Evolutionary conservation across 2,888 invertebrate genomes (phyloP).

Genomic region (Allygus modestus): DNA sequence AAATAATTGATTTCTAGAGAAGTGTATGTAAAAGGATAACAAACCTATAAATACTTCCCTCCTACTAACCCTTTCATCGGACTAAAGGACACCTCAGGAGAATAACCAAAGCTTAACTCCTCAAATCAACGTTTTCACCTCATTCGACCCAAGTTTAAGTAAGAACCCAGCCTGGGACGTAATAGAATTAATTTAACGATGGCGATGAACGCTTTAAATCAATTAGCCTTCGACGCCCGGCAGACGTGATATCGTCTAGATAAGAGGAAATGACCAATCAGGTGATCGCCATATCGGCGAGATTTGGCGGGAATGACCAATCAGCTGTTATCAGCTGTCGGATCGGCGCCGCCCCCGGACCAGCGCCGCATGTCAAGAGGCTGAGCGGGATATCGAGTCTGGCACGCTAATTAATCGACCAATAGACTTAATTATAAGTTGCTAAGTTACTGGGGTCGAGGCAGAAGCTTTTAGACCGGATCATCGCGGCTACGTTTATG

Average conservation of each 20-base stretch:
- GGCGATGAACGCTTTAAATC: conserved; percentile 36
- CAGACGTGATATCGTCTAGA: conserved; percentile 4
- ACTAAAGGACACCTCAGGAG: no score
- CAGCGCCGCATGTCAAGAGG: not conserved
- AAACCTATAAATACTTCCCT: no score
- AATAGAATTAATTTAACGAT: conserved; percentile 37
- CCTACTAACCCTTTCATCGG: no score
- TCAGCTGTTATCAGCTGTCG: conserved; percentile 33
- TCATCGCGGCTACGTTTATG: no score
- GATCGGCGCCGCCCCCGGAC: not conserved
- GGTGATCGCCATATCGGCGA: conserved; percentile 11
- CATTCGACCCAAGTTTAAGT: not conserved
- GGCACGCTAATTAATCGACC: conserved; percentile 7
- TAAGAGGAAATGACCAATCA: conserved; percentile 5
- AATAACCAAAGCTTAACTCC: no score
- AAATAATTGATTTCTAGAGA: no score
- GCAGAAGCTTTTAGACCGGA: not conserved
- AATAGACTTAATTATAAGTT: conserved; percentile 33
- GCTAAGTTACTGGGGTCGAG: not conserved
- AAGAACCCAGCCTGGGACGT: not conserved
- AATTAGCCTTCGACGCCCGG: conserved; percentile 19
- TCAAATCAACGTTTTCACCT: not conserved
- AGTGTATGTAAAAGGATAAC: no score
- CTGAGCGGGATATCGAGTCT: not conserved
- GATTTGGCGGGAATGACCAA: conserved; percentile 41